Conservation (phyloP, 2,113 vertebrate species). For the Origma solitaria region DNA sequence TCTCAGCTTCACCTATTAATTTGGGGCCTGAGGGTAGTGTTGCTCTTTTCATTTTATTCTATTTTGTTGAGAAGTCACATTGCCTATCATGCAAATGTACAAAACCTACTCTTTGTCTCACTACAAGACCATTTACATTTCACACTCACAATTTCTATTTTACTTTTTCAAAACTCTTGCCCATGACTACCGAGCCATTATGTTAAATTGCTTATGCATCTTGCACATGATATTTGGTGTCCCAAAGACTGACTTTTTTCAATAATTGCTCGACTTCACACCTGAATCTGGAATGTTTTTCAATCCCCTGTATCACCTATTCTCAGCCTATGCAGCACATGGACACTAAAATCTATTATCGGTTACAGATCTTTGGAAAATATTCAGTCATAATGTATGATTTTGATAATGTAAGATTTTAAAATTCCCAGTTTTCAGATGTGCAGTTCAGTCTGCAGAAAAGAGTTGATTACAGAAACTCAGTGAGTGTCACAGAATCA, state of each 20-base stretch:
- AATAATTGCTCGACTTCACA: background rate
- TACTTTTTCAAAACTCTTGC: background rate
- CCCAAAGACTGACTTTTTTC: background rate
- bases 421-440: rapidly evolving
- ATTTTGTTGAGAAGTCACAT: background rate
- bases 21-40: rapidly evolving
- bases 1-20: background rate
- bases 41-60: background rate
- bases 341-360: background rate
- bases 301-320: background rate
- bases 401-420: background rate
- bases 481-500: background rate
- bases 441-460: background rate
- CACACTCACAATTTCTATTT: background rate
- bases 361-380: background rate
- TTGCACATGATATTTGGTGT: background rate
- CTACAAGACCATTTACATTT: background rate
- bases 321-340: background rate
- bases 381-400: background rate
- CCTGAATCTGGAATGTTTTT: background rate
- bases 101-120: background rate
- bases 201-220: background rate
- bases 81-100: rapidly evolving
- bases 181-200: background rate
- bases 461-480: background rate